These are phyloP conservation scores for Beris morrisii DNA, from an alignment of 2,888 invertebrate genomes.

Conservation along the genomic window DNA sequence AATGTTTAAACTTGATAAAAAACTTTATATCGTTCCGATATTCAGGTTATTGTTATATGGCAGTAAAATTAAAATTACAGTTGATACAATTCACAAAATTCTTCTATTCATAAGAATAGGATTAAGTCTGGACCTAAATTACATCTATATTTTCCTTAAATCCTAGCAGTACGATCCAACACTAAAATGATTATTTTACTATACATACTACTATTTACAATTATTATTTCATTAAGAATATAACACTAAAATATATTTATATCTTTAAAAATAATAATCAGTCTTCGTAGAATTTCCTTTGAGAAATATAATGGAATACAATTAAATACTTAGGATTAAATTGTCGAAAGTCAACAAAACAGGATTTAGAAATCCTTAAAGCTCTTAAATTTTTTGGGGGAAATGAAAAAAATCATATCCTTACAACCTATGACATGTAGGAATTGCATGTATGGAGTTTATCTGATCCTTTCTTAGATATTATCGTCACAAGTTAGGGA, in stretches of 20 bases:
- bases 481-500: slow-evolving; percentile 30
- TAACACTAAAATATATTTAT: slow-evolving; percentile 33
- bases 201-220: slow-evolving; percentile 23
- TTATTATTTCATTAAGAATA: slow-evolving; percentile 18
- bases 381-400: slow-evolving; percentile 6
- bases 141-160: too few relatives aligned
- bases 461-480: slow-evolving; percentile 4
- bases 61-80: too few relatives aligned
- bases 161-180: slow-evolving; percentile 10
- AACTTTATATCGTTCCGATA: too few relatives aligned
- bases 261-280: slow-evolving; percentile 37
- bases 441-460: slow-evolving; percentile 2
- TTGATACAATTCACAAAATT: too few relatives aligned
- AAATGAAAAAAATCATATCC: slow-evolving; percentile 1
- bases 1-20: too few relatives aligned
- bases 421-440: slow-evolving; percentile 16
- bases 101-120: too few relatives aligned
- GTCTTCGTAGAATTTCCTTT: slow-evolving; percentile 38
- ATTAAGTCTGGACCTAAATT: too few relatives aligned
- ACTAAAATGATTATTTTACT: slow-evolving; percentile 4
- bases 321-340: slow-evolving; percentile 26
- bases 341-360: slow-evolving; percentile 14
- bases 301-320: slow-evolving; percentile 31
- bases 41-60: too few relatives aligned
- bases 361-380: slow-evolving; percentile 11